phyloP scores from a whole-genome alignment of 2,888 invertebrate species.

The Marasmarcha lunaedactyla region DNA sequence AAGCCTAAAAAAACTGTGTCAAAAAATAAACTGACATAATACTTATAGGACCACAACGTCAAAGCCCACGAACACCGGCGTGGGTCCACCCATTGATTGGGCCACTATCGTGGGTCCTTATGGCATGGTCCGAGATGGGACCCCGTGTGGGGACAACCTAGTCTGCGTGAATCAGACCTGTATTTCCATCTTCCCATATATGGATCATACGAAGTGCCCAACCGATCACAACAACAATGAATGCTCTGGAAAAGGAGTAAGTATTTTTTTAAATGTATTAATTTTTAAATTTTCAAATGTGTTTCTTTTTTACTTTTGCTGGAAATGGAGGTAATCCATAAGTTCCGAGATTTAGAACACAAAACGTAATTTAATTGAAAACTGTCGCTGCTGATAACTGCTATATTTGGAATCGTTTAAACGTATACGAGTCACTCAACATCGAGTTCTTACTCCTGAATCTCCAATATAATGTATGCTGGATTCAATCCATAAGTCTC shows the following conservation, averaged over 20 bases:
- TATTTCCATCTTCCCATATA: conserved; percentile 84
- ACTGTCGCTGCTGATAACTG: too few relatives aligned
- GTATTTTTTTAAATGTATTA: conserved; percentile 47
- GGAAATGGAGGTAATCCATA: too few relatives aligned
- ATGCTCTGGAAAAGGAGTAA: conserved; percentile 96
- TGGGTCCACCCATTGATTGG: conserved; percentile 86
- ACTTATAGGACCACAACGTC: conserved; percentile 79
- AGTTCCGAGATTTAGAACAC: too few relatives aligned
- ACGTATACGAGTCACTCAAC: too few relatives aligned
- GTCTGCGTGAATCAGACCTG: conserved; percentile 96
- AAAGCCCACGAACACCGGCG: conserved; percentile 73
- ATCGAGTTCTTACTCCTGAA: too few relatives aligned
- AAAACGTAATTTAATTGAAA: too few relatives aligned
- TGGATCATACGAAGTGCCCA: conserved; percentile 90
- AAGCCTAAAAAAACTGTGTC: too few relatives aligned
- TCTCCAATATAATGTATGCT: too few relatives aligned
- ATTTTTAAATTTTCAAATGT: not conserved
- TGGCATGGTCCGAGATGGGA: conserved; percentile 93
- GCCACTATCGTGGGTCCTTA: conserved; percentile 90
- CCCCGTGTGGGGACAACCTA: conserved; percentile 91
- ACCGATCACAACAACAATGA: conserved; percentile 88
- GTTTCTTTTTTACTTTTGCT: not conserved
- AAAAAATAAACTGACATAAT: too few relatives aligned
- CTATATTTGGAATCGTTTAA: too few relatives aligned
- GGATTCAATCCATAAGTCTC: too few relatives aligned